phyloP scores from a whole-genome alignment of 2,797 vertebrate species.

The Hyperoplus immaculatus region DNA sequence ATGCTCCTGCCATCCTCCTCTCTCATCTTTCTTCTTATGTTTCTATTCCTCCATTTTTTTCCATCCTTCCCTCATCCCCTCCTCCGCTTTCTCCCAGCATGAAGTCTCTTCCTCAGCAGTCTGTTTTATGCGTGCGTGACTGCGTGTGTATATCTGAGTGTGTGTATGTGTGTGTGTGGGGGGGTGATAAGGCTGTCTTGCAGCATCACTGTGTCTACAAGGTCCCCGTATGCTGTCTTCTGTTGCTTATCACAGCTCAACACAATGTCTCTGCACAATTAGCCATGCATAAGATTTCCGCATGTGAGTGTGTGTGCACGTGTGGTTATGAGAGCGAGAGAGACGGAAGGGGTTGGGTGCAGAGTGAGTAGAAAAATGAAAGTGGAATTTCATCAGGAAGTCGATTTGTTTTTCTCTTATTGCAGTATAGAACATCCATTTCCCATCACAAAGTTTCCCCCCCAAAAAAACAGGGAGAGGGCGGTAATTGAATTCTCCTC shows the following conservation, averaged over 20 bases:
- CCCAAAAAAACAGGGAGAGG: slow-evolving; percentile 59
- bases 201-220: slow-evolving; percentile 84
- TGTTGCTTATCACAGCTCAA: slow-evolving; percentile 82
- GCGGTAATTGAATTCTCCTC: slow-evolving; percentile 80
- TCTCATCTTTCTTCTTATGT: slow-evolving; percentile 72
- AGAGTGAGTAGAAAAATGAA: slow-evolving; percentile 72
- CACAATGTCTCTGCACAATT: slow-evolving; percentile 83
- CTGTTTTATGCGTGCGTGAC: slow-evolving; percentile 17
- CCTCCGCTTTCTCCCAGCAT: slow-evolving; percentile 71
- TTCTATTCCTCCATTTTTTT: slow-evolving; percentile 63
- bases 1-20: slow-evolving; percentile 74
- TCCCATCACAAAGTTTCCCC: slow-evolving; percentile 73
- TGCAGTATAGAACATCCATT: slow-evolving; percentile 74
- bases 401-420: slow-evolving; percentile 78
- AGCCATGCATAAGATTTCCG: slow-evolving; percentile 73
- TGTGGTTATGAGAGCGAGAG: slow-evolving; percentile 14
- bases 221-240: slow-evolving; percentile 74
- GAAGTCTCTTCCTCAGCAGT: slow-evolving; percentile 77
- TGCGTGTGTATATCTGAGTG: background rate
- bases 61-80: slow-evolving; percentile 54
- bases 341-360: slow-evolving; percentile 28
- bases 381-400: slow-evolving; percentile 80
- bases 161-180: slow-evolving; percentile 51
- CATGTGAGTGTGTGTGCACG: slow-evolving; percentile 38
- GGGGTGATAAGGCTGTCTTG: slow-evolving; percentile 82